phyloP scores from a whole-genome alignment of 2,797 vertebrate species.

The Gymnoscopelus braueri region DNA sequence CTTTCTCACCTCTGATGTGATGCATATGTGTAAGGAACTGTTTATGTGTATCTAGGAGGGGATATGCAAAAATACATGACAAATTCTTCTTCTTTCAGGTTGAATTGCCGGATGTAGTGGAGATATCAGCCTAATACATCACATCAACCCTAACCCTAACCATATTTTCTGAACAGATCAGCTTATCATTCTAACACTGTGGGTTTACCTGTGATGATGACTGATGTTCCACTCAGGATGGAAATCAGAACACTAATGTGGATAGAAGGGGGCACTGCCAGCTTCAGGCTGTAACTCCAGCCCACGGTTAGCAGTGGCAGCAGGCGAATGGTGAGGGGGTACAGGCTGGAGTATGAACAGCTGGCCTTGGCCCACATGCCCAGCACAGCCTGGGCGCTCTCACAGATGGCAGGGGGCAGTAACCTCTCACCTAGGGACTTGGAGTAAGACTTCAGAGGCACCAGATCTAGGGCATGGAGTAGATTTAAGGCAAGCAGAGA shows the following conservation, averaged over 20 bases:
- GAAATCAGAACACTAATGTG: conserved; percentile 58
- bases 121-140: too few relatives aligned
- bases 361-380: conserved; percentile 72
- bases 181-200: background rate
- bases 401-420: conserved; percentile 79
- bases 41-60: too few relatives aligned
- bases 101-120: too few relatives aligned
- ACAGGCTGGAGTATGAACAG: conserved; percentile 62
- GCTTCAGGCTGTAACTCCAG: conserved; percentile 68
- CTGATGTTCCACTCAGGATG: conserved; percentile 62
- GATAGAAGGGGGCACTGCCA: conserved; percentile 51
- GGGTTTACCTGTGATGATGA: conserved; percentile 72
- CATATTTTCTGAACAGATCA: too few relatives aligned
- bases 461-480: conserved; percentile 63
- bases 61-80: too few relatives aligned
- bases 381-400: conserved; percentile 70
- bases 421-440: conserved; percentile 72
- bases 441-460: conserved; percentile 70
- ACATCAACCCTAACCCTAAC: too few relatives aligned
- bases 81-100: too few relatives aligned
- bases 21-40: too few relatives aligned
- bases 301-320: conserved; percentile 70
- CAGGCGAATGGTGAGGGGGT: conserved; percentile 59
- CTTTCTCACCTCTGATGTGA: too few relatives aligned
- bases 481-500: conserved; percentile 70